Base-by-base conservation (phyloP, 2,113 vertebrate species). In the Mungos mungo region DNA sequence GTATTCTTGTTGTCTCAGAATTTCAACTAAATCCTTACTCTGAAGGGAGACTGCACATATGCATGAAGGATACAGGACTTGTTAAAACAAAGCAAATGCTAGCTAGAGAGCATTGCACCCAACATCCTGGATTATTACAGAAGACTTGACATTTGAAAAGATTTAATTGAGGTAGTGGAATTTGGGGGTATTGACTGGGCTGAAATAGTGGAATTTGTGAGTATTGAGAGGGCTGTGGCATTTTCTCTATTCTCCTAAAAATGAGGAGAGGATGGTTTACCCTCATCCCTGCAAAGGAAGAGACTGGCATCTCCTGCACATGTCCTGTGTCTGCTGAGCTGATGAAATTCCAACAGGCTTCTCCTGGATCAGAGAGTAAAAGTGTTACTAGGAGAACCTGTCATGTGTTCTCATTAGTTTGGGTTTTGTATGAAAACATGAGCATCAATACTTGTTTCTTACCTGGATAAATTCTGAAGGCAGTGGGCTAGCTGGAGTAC, bases 151-250 rank as follows among this genome's bases (percentile, higher is more conserved):
- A 90, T 87, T 90, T 33, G 50, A 71, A 84, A 95, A 76, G 5
- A 96, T 80, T 80, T 69, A 65, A 80, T 41, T 74, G 82, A 96
- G 85, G 9, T 54, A 77, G 72, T 95, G 21, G 7, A 92, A 90
- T 90, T 92, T 57, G 5, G 50, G 38, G n/a, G 13, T 80, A 8
- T 35, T 84, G 25, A 74, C 29, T 41, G 41, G 41, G 41, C 41
- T 74, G 82, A 96, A 88, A 7, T 54, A 79, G 72, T 95, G 21
- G 7, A 92, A 90, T 90, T 92, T 57, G 5, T 57, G 38, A 31
- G 13, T 80, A 8, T 35, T 84, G 19, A 74, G 23, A 79, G 16
- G 69, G 63, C 41, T 65, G 3, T 87, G 52, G 54, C 41, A 54
- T 93, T 72, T 81, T 31, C n/a, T 31, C 38, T 74, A 23, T 41